phyloP scores from a whole-genome alignment of 2,888 invertebrate species.

The Oligia fasciuncula region DNA sequence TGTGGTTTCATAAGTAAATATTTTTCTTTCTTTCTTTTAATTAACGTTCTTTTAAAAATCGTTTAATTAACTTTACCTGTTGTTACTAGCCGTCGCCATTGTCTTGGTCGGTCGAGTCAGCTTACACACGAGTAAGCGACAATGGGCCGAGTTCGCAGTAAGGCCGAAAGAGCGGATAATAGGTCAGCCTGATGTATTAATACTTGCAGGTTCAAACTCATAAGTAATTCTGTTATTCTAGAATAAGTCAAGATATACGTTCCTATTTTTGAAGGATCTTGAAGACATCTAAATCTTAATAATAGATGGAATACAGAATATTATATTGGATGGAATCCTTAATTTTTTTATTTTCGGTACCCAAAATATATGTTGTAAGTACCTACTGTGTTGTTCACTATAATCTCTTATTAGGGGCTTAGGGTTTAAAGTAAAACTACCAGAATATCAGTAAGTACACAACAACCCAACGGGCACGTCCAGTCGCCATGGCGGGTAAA shows the following conservation, averaged over 20 bases:
- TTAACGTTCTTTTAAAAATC: no score
- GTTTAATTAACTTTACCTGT: constrained; percentile 32
- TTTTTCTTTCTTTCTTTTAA: neutral
- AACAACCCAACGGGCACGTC: no score
- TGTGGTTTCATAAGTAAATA: neutral
- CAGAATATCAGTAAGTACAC: no score
- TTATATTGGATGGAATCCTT: neutral
- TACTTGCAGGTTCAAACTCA: constrained; percentile 6
- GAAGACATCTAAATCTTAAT: neutral
- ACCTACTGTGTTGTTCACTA: no score
- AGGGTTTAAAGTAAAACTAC: no score
- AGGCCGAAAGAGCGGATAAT: constrained; percentile 31
- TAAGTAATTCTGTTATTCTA: constrained; percentile 16
- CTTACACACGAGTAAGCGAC: constrained; percentile 25
- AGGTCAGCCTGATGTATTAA: constrained; percentile 45
- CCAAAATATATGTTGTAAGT: no score
- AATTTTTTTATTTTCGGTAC: neutral
- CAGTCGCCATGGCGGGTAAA: no score
- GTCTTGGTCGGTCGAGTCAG: constrained; percentile 30
- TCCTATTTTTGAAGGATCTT: neutral
- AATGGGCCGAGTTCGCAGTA: constrained; percentile 14
- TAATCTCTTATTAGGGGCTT: no score
- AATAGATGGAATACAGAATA: neutral
- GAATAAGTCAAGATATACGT: neutral
- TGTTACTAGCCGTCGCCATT: constrained; percentile 27